phyloP scores from a whole-genome alignment of 2,113 vertebrate species.

The Irena cyanogastra region DNA sequence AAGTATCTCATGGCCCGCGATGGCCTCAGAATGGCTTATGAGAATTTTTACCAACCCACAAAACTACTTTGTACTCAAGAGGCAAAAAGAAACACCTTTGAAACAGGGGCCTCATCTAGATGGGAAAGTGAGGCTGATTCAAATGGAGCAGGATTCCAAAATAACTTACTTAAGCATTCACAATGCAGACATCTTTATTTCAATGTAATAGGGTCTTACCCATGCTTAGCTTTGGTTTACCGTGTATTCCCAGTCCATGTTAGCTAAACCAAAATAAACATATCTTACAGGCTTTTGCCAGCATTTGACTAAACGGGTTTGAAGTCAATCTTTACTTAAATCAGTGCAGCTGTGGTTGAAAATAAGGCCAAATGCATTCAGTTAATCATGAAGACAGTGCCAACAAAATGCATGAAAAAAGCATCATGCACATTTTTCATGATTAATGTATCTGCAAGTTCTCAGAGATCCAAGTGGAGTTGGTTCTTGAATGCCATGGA shows the following conservation, averaged over 20 bases:
- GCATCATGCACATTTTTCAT: not conserved
- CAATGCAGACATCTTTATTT: not conserved
- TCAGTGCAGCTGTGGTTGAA: constrained; percentile 23
- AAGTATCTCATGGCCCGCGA: not conserved
- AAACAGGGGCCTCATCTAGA: not conserved
- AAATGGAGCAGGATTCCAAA: not conserved
- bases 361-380: not conserved
- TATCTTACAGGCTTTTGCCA: not conserved
- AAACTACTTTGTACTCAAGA: not conserved
- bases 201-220: not conserved
- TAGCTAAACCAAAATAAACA: constrained; percentile 29
- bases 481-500: not conserved
- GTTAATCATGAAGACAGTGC: not conserved
- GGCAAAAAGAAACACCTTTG: not conserved
- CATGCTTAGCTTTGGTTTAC: not conserved
- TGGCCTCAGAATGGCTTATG: not conserved
- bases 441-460: not conserved
- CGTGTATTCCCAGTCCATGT: not conserved
- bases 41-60: not conserved
- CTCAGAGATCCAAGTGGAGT: not conserved
- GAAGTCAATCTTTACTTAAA: constrained; percentile 16
- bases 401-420: not conserved
- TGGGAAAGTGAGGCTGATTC: not conserved
- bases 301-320: not conserved
- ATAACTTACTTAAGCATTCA: not conserved